phyloP scores from a whole-genome alignment of 1,140 invertebrate genomes.

The Philopotamus ludificatus region DNA sequence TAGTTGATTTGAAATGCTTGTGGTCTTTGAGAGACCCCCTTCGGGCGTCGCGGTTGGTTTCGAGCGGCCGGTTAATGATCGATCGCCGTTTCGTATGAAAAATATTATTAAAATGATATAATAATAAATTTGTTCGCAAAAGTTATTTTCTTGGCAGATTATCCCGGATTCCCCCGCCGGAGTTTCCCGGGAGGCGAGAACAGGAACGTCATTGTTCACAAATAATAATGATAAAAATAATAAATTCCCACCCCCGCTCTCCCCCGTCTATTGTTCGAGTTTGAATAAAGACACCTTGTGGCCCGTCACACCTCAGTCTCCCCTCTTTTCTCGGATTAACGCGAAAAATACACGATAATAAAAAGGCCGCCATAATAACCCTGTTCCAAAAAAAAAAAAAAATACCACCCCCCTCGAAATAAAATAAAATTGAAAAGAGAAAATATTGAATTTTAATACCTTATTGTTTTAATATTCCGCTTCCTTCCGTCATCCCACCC shows the following conservation, averaged over 20 bases:
- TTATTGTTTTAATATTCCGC: conserved; percentile 41
- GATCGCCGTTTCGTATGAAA: neutral
- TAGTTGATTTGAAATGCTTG: too few relatives aligned
- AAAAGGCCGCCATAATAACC: conserved; percentile 26
- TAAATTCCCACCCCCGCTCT: conserved; percentile 27
- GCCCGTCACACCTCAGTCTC: conserved; percentile 28
- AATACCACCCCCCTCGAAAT: neutral
- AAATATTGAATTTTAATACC: conserved; percentile 43
- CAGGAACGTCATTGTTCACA: conserved; percentile 39
- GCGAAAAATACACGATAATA: conserved; percentile 32
- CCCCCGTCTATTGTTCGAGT: conserved; percentile 21
- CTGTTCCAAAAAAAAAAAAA: too few relatives aligned
- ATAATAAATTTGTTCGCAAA: conserved; percentile 1
- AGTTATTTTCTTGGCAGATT: conserved; percentile 25
- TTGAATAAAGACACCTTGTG: conserved; percentile 31
- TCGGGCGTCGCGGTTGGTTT: too few relatives aligned
- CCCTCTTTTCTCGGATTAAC: conserved; percentile 23
- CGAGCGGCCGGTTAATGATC: neutral
- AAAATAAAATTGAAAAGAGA: conserved; percentile 26
- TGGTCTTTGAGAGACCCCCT: too few relatives aligned
- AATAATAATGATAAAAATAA: conserved; percentile 37
- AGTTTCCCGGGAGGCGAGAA: conserved; percentile 23
- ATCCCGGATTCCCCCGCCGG: conserved; percentile 16
- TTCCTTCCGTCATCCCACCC: neutral
- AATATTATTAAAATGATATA: neutral